phyloP scores from a whole-genome alignment of 2,888 invertebrate genomes.

The Athetis lepigone region DNA sequence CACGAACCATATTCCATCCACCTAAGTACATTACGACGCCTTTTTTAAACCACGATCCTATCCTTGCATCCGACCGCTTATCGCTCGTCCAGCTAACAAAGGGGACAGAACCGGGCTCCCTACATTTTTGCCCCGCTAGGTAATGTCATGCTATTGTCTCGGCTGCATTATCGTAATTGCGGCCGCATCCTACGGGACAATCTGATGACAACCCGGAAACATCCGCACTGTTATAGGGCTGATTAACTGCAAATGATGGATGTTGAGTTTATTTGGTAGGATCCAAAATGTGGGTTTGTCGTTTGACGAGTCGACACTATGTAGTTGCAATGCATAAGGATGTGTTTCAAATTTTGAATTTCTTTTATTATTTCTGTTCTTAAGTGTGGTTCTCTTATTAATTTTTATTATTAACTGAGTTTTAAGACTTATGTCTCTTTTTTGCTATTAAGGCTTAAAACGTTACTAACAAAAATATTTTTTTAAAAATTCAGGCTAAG shows the following conservation, averaged over 20 bases:
- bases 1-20: background rate
- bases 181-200: slow-evolving; percentile 71
- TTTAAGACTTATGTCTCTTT: too few species aligned
- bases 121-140: slow-evolving; percentile 35
- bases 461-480: too few species aligned
- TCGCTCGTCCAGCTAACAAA: slow-evolving; percentile 51
- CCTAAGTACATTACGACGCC: background rate
- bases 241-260: slow-evolving; percentile 51
- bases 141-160: slow-evolving; percentile 50
- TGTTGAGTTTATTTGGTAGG: slow-evolving; percentile 12
- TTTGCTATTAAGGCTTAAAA: too few species aligned
- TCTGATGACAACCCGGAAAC: slow-evolving; percentile 47
- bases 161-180: slow-evolving; percentile 78
- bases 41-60: slow-evolving; percentile 4
- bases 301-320: too few species aligned
- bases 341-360: too few species aligned
- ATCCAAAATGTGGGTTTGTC: too few species aligned
- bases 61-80: slow-evolving; percentile 49
- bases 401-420: too few species aligned
- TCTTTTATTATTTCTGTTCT: too few species aligned
- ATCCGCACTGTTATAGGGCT: slow-evolving; percentile 50
- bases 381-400: too few species aligned
- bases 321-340: too few species aligned
- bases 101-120: slow-evolving; percentile 29
- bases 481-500: too few species aligned